phyloP scores from a whole-genome alignment of 2,113 vertebrate genomes.

The Aegotheles bennettii region DNA sequence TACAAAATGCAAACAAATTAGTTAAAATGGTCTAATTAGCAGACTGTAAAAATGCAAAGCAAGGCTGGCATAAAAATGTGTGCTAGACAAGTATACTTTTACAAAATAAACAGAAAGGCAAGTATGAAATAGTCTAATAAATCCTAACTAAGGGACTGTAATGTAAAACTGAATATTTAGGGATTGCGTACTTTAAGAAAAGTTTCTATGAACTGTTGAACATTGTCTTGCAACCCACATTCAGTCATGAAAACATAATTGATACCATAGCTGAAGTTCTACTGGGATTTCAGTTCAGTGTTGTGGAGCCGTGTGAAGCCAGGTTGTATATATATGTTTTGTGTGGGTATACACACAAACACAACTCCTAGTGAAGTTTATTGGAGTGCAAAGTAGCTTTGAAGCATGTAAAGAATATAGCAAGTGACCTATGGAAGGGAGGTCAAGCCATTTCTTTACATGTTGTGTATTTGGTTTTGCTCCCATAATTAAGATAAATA shows the following conservation, averaged over 20 bases:
- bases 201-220: not conserved
- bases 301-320: not conserved
- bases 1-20: constrained; percentile 90
- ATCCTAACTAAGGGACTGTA: not conserved
- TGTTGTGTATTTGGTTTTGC: not conserved
- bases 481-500: constrained; percentile 21
- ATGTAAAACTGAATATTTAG: not conserved
- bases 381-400: not conserved
- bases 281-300: not conserved
- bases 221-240: not conserved
- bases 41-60: constrained; percentile 83
- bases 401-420: not conserved
- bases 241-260: not conserved
- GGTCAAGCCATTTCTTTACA: constrained; percentile 15
- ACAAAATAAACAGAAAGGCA: constrained; percentile 57
- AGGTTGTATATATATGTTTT: not conserved
- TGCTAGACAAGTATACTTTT: constrained; percentile 58
- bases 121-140: constrained; percentile 55
- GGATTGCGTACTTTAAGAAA: not conserved
- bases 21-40: constrained; percentile 87
- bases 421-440: constrained; percentile 12
- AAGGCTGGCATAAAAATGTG: constrained; percentile 76
- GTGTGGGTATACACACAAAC: not conserved
- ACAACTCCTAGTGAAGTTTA: not conserved
- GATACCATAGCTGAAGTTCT: not conserved